Conservation (phyloP, 1,140 invertebrate species). For the Aphelenchoides fujianensis region DNA sequence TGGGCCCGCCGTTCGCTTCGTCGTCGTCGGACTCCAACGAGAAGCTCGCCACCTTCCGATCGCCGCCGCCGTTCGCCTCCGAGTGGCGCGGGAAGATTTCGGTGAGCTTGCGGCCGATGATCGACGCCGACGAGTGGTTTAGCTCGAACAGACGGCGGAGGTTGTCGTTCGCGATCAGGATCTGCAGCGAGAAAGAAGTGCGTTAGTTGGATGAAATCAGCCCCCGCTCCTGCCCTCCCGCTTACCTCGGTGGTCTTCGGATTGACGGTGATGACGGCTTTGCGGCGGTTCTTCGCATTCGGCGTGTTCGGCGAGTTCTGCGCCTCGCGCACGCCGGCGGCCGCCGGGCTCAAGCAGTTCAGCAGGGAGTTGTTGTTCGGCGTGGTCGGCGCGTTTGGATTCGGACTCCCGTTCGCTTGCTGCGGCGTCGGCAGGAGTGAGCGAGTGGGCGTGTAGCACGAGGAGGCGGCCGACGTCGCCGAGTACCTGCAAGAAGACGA, state of each 20-base stretch:
- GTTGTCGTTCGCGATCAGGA: constrained; percentile 20
- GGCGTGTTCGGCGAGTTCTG: not conserved
- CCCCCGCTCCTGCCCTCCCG: too few relatives aligned
- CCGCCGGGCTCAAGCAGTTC: not conserved
- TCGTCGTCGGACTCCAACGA: not conserved
- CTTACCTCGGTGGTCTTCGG: not conserved
- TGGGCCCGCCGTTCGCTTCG: not conserved
- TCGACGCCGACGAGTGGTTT: not conserved
- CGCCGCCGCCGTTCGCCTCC: not conserved
- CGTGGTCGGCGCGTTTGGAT: not conserved
- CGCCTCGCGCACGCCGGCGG: not conserved
- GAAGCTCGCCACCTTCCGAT: not conserved
- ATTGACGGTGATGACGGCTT: constrained; percentile 7
- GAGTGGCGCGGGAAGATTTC: not conserved
- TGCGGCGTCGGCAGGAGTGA: not conserved
- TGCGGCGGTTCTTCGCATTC: not conserved
- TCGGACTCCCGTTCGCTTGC: not conserved
- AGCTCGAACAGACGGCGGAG: constrained; percentile 7
- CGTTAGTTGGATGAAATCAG: too few relatives aligned
- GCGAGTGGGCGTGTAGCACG: not conserved
- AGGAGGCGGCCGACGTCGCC: not conserved
- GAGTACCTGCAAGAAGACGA: not conserved
- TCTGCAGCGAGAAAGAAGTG: not conserved
- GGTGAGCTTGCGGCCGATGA: constrained; percentile 9
- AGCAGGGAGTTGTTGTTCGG: not conserved